phyloP scores from a whole-genome alignment of 2,113 vertebrate genomes.

The Ctenodactylus gundi region DNA sequence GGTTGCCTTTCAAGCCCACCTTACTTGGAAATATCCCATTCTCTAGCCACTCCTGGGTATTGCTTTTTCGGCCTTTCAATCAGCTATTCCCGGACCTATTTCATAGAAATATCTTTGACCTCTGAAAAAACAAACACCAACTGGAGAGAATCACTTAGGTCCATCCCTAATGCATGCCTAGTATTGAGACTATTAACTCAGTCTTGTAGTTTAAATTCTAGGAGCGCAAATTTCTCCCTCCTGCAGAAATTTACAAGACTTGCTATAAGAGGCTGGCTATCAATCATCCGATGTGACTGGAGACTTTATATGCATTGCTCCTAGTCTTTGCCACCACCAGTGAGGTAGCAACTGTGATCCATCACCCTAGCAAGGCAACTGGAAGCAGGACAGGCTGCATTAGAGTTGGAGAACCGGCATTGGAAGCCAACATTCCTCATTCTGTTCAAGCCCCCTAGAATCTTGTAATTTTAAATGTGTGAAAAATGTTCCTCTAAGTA shows the following conservation, averaged over 20 bases:
- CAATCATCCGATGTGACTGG: neutral
- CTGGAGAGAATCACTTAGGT: neutral
- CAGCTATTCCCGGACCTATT: neutral
- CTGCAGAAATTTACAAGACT: conserved; percentile 12
- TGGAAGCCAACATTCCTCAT: neutral
- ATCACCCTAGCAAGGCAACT: neutral
- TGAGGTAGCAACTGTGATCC: neutral
- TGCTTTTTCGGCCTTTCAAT: conserved; percentile 4
- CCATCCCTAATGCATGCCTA: neutral
- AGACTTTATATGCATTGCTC: neutral
- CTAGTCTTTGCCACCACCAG: neutral
- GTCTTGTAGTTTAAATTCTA: neutral
- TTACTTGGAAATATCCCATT: neutral
- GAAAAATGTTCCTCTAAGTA: conserved; percentile 21
- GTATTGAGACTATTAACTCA: neutral
- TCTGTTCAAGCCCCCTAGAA: neutral
- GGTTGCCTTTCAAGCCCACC: neutral
- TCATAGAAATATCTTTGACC: neutral
- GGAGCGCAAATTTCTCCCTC: neutral
- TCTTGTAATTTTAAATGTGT: conserved; percentile 49
- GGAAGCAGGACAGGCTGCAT: neutral
- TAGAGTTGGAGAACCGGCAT: neutral
- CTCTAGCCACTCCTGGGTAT: neutral
- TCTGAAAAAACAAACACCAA: neutral
- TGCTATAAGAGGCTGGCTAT: neutral